Evolutionary conservation across 92 coral and sea anemone species (phyloP), one percentile per base, ranked within the genome.

Genomic region (Meandrina meandrites): DNA sequence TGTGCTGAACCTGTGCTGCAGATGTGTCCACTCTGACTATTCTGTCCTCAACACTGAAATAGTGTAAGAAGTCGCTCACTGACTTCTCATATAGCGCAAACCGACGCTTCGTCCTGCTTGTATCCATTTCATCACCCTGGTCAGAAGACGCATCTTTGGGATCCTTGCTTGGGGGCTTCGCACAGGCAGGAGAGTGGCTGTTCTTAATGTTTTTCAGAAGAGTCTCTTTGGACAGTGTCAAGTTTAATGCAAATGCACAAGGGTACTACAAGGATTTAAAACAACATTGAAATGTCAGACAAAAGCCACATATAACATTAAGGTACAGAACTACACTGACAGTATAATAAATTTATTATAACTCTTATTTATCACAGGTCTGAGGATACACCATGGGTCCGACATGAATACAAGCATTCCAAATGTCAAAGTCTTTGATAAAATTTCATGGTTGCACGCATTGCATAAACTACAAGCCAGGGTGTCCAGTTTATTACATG

Each of bases 101-200:
- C n/a, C 98, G 94, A 2, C 96, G 84, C 79, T 93, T 92, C 11
- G 98, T 95, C 82, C 98, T 89, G 40, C 79, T 91, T 21, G 98
- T 95, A 66, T 95, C 98, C 93, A 95, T 91, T 89, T 95, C 98
- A 85, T 95, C 98, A 18, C 98, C 98, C 81, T 90, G 87, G 47
- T 90, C 94, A 37, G 89, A 75, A 1, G 91, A 70, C 13, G 89
- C 91, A 51, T 89, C 95, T 28, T 85, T 94, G 51, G 91, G 78
- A 24, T 92, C 89, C 35, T 85, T 80, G 78, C 94, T 89, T 11
- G 94, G 91, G 8, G 94, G 84, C 75, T 88, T 88, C 16, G 90
- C 92, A 50, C 93, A 93, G 13, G 95, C 95, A 34, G 94, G 92
- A 6, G 98, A 92, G 73, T 95, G 98, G 42, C 96, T 95, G 76